A percentile compares a stretch with the other conserved stretches of the same genome.
Evolutionary conservation across 2,113 vertebrate species (phyloP).

Genomic region (Andinoacara biseriatus): DNA sequence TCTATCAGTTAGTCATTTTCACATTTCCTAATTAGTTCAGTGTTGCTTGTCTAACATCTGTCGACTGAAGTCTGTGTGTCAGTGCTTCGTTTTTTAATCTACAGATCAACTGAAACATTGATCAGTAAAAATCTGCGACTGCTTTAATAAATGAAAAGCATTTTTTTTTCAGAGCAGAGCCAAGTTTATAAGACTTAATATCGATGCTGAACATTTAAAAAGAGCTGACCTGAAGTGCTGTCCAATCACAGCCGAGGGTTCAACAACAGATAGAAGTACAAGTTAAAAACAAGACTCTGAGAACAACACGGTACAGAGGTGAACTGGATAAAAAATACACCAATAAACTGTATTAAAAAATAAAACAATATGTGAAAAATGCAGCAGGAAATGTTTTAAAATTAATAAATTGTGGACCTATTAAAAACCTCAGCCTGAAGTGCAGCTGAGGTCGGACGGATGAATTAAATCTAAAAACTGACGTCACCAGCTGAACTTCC

Average conservation of each 20-base stretch:
- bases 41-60: no score
- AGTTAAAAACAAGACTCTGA: neutral
- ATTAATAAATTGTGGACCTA: no score
- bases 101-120: neutral
- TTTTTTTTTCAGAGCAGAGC: neutral
- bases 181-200: neutral
- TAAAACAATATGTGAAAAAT: neutral
- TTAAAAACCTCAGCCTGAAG: neutral
- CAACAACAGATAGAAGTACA: no score
- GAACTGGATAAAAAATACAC: no score
- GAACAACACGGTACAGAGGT: neutral
- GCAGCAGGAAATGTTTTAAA: neutral
- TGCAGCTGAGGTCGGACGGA: neutral
- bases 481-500: no score
- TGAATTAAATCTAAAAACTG: neutral
- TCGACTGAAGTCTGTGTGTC: neutral
- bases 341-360: neutral
- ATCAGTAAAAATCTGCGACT: neutral
- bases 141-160: neutral
- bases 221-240: neutral
- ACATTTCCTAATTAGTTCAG: no score
- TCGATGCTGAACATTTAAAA: neutral
- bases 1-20: no score
- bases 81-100: neutral
- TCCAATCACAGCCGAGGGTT: neutral